Percentiles rank a stretch among this genome's conserved stretches.
Evolutionary conservation across 2,113 vertebrate species (phyloP).

Genomic region (Tiliqua scincoides): DNA sequence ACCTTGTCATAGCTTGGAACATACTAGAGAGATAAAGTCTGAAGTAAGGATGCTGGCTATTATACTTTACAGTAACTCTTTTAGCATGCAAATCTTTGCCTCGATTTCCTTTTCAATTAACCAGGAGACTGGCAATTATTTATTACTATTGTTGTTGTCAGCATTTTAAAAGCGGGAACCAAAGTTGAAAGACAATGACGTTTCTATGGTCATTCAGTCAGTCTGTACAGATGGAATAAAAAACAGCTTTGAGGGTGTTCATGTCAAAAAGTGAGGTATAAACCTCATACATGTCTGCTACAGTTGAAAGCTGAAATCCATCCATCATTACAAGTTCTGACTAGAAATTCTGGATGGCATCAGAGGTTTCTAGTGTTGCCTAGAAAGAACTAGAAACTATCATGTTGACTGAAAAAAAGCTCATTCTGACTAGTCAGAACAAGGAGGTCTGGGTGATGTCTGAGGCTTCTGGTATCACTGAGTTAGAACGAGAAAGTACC

Average conservation of each 20-base stretch:
- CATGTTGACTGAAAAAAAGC: no score
- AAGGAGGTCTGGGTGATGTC: no score
- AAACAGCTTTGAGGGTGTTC: background rate
- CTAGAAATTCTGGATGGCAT: no score
- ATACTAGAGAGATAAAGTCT: background rate
- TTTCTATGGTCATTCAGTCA: background rate
- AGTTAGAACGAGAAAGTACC: no score
- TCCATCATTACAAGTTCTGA: no score
- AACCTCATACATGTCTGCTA: background rate
- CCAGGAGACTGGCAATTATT: background rate
- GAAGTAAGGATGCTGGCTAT: background rate
- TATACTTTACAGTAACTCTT: background rate
- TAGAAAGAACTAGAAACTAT: no score
- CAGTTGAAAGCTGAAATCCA: no score
- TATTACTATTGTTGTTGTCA: background rate
- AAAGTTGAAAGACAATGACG: background rate
- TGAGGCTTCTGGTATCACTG: no score
- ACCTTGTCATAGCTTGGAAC: background rate
- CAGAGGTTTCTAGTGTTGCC: no score
- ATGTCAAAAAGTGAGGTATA: background rate
- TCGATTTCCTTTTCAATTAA: background rate
- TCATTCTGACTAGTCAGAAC: no score
- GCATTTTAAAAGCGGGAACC: background rate
- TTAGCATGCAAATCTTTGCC: background rate
- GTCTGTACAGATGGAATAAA: background rate